phyloP scores from a whole-genome alignment of 2,888 invertebrate genomes.

The Tinea semifulvella region DNA sequence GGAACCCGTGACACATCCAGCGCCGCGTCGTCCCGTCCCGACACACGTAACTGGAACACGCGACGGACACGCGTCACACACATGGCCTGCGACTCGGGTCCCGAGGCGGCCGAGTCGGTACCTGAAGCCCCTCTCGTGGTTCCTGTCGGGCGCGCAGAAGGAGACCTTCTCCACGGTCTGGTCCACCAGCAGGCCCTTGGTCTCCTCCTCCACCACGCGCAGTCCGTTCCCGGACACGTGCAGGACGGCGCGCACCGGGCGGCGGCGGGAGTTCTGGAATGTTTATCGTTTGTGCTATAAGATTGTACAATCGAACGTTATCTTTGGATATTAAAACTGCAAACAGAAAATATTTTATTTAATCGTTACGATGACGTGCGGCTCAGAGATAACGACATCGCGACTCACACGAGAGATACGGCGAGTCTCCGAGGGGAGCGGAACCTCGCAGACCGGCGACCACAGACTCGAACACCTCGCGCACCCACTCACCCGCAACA shows the following conservation, averaged over 20 bases:
- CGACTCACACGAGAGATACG: no score
- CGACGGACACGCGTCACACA: no score
- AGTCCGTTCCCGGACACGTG: slow-evolving; percentile 96
- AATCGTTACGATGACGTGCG: not conserved
- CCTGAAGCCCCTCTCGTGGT: slow-evolving; percentile 94
- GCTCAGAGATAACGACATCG: no score
- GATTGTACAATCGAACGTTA: no score
- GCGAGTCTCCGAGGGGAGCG: no score
- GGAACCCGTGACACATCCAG: slow-evolving; percentile 99
- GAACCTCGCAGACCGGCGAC: no score
- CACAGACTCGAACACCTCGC: no score
- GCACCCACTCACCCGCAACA: slow-evolving; percentile 91
- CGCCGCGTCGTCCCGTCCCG: slow-evolving; percentile 97
- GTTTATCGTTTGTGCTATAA: no score
- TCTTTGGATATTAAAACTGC: no score
- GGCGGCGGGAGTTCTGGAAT: slow-evolving; percentile 84
- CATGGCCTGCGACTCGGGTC: no score
- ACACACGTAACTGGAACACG: slow-evolving; percentile 92
- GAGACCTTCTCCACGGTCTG: slow-evolving; percentile 99
- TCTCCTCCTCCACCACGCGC: slow-evolving; percentile 98
- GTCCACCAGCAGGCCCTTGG: slow-evolving; percentile 97
- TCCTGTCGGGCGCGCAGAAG: slow-evolving; percentile 99
- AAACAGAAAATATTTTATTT: slow-evolving; percentile 3
- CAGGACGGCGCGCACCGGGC: slow-evolving; percentile 88
- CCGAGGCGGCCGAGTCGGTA: no score